Evolutionary conservation across 2,888 invertebrate species (phyloP).

Genomic region (Toxonevra muliebris): DNA sequence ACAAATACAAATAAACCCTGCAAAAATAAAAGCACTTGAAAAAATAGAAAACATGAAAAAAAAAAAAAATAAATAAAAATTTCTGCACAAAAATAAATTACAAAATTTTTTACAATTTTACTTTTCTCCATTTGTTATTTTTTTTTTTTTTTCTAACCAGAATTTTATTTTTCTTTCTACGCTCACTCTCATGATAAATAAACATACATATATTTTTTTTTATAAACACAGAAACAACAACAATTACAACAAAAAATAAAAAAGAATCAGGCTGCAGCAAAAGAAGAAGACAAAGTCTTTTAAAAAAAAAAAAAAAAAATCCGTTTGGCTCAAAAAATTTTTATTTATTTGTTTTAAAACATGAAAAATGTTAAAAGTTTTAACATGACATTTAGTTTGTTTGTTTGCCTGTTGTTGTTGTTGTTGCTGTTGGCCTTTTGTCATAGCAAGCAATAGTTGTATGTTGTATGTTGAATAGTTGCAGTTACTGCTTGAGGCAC

Average conservation of each 20-base stretch:
- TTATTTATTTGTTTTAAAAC: no score
- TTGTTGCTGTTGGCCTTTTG: neutral
- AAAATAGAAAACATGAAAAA: no score
- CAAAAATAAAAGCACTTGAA: no score
- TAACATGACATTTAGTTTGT: constrained; percentile 17
- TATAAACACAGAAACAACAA: no score
- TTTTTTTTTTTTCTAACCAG: no score
- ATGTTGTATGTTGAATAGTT: constrained; percentile 1
- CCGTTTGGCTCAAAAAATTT: constrained; percentile 4
- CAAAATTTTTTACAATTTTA: neutral
- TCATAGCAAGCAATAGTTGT: neutral
- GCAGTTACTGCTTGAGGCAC: neutral
- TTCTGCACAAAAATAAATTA: constrained; percentile 6
- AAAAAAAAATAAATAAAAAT: constrained; percentile 4
- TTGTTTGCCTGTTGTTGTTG: neutral
- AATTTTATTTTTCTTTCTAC: neutral
- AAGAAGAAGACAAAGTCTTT: no score
- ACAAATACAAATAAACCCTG: no score
- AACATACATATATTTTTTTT: neutral
- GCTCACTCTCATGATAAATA: neutral
- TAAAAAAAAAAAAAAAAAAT: neutral
- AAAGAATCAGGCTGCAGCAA: no score
- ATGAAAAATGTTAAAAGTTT: constrained; percentile 13
- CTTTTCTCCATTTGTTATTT: neutral
- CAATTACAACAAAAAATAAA: no score